phyloP scores from a whole-genome alignment of 2,888 invertebrate genomes.

The Synergus itoensis region DNA sequence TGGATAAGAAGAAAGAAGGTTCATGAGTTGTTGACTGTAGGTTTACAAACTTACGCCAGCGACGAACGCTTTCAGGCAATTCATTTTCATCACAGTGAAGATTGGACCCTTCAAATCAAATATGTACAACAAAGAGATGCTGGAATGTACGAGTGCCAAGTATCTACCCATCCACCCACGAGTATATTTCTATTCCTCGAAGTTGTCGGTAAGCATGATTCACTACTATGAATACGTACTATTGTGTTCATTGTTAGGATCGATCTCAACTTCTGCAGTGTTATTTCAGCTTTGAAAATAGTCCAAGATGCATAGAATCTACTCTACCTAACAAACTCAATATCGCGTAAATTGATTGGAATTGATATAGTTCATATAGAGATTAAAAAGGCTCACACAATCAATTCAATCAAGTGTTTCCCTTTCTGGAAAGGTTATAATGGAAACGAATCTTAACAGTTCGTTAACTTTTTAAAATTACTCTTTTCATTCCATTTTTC shows the following conservation, averaged over 20 bases:
- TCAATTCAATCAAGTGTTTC: background rate
- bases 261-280: slow-evolving; percentile 21
- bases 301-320: slow-evolving; percentile 16
- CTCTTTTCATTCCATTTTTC: background rate
- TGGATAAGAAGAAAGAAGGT: slow-evolving; percentile 90
- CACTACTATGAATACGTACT: slow-evolving; percentile 30
- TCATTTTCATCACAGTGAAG: slow-evolving; percentile 93
- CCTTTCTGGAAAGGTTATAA: background rate
- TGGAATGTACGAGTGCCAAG: slow-evolving; percentile 94
- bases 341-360: background rate
- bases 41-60: slow-evolving; percentile 92
- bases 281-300: slow-evolving; percentile 21
- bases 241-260: slow-evolving; percentile 30
- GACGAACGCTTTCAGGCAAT: slow-evolving; percentile 93
- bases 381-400: background rate
- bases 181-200: slow-evolving; percentile 92
- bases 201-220: slow-evolving; percentile 88
- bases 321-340: slow-evolving; percentile 1
- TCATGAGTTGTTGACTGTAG: slow-evolving; percentile 89
- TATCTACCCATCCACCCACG: slow-evolving; percentile 93
- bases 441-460: too few species aligned
- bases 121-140: slow-evolving; percentile 92
- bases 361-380: background rate
- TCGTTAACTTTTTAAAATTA: background rate
- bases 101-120: slow-evolving; percentile 95